phyloP scores from a whole-genome alignment of 1,140 invertebrate species.

The Pantala flavescens region DNA sequence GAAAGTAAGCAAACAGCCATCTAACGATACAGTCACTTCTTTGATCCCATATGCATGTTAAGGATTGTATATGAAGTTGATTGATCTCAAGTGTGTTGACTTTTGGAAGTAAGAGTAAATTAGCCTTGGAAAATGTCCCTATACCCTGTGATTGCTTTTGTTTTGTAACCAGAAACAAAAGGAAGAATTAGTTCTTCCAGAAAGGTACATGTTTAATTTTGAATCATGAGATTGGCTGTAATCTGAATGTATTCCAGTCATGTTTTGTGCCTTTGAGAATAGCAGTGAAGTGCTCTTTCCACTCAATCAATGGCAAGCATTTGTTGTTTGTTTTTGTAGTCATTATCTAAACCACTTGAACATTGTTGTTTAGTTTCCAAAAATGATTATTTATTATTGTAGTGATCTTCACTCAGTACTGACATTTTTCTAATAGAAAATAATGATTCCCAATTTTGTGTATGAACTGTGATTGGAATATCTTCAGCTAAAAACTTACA shows the following conservation, averaged over 20 bases:
- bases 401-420: background rate
- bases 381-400: conserved; percentile 1
- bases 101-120: too few species aligned
- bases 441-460: background rate
- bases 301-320: background rate
- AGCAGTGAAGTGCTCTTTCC: background rate
- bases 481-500: background rate
- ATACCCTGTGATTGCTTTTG: background rate
- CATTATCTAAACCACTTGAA: background rate
- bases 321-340: background rate
- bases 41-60: too few species aligned
- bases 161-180: background rate
- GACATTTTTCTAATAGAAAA: background rate
- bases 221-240: background rate
- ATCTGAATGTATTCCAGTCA: conserved; percentile 2
- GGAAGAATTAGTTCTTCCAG: background rate
- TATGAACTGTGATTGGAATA: conserved; percentile 3
- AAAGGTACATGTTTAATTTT: background rate
- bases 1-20: too few species aligned
- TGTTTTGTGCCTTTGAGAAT: background rate
- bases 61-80: too few species aligned
- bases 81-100: too few species aligned
- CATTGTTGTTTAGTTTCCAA: background rate
- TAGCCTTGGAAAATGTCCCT: too few species aligned
- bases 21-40: too few species aligned